Percentiles rank a stretch among this genome's conserved stretches.
phyloP scores from a whole-genome alignment of 2,113 vertebrate genomes.

The Chelonoidis abingdonii region DNA sequence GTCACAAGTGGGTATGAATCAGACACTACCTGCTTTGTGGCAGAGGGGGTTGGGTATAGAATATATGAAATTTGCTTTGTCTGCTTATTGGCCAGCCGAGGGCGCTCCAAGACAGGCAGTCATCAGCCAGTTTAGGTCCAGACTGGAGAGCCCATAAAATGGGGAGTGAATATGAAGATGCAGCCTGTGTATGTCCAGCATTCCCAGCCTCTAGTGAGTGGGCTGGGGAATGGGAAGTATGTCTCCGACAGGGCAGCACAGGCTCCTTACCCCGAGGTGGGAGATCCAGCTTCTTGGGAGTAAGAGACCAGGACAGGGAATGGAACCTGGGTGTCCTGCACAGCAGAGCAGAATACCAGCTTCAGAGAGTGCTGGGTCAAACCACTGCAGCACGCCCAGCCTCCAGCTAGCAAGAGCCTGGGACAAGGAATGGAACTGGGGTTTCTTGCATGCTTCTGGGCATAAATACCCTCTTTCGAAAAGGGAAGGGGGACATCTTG shows the following conservation, averaged over 20 bases:
- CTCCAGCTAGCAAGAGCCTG: too few relatives aligned
- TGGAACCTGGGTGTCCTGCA: neutral
- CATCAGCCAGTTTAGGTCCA: neutral
- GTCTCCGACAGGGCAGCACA: neutral
- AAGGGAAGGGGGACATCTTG: neutral
- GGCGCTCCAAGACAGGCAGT: neutral
- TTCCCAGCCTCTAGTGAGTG: neutral
- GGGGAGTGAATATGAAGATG: neutral
- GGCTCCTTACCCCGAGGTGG: neutral
- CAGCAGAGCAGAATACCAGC: neutral
- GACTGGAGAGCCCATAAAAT: too few relatives aligned
- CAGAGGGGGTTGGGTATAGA: neutral
- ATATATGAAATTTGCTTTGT: neutral
- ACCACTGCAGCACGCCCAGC: neutral
- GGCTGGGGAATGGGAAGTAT: neutral
- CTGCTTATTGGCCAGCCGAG: neutral
- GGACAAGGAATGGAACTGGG: too few relatives aligned
- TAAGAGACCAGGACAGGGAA: neutral
- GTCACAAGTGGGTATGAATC: neutral
- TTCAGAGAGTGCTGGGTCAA: neutral
- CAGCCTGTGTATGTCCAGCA: neutral
- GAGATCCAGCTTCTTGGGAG: neutral
- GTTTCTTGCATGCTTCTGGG: neutral
- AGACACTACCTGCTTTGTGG: neutral
- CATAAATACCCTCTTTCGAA: neutral